Percentiles rank a stretch among this genome's conserved stretches.
Evolutionary conservation across 2,888 invertebrate genomes (phyloP).

Genomic region (Aphodius granarius): DNA sequence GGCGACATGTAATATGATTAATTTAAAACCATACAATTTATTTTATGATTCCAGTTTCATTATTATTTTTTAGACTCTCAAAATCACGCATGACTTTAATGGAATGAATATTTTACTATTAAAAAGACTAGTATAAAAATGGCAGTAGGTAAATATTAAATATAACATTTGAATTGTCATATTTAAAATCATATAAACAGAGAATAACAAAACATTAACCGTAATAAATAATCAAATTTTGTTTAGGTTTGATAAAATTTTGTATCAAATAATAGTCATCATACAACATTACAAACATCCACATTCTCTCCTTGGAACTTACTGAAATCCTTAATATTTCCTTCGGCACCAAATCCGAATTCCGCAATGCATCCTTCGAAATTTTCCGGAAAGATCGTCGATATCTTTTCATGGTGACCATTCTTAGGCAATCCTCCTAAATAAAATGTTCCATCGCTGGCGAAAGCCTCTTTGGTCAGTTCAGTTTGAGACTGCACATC

Average conservation of each 20-base stretch:
- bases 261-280: slow-evolving; percentile 13
- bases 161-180: slow-evolving; percentile 15
- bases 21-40: too few species aligned
- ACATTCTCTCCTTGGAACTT: slow-evolving; percentile 62
- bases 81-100: too few species aligned
- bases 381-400: slow-evolving; percentile 45
- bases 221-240: slow-evolving; percentile 6
- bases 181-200: background rate
- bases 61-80: too few species aligned
- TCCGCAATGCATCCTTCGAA: slow-evolving; percentile 56
- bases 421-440: slow-evolving; percentile 53
- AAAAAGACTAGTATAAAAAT: background rate
- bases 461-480: slow-evolving; percentile 8
- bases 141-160: slow-evolving; percentile 3
- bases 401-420: slow-evolving; percentile 23
- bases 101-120: slow-evolving; percentile 7
- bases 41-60: too few species aligned
- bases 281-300: slow-evolving; percentile 56
- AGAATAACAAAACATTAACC: slow-evolving; percentile 1
- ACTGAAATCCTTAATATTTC: slow-evolving; percentile 58
- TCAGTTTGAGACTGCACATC: slow-evolving; percentile 41
- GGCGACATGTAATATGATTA: too few species aligned
- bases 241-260: slow-evolving; percentile 16
- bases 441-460: slow-evolving; percentile 50
- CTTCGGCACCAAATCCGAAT: slow-evolving; percentile 50